Base-by-base conservation (phyloP, 2,113 vertebrate species). In the Nothocercus nigrocapillus region DNA sequence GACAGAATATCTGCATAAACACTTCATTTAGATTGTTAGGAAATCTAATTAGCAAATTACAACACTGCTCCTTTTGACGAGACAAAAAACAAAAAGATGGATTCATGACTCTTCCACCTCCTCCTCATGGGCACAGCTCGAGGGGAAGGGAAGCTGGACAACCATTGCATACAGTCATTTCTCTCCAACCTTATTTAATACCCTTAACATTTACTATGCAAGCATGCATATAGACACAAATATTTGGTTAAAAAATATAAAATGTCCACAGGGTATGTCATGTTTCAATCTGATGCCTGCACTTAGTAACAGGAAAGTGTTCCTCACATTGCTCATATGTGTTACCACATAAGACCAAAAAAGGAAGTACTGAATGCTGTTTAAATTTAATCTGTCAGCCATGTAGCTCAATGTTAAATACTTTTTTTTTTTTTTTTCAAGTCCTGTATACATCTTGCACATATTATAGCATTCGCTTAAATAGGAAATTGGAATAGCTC, bases 51-150 rank as follows among this genome's bases (percentile, higher is more conserved):
- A 89, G 38, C 34, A 85, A 83, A 67, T 77, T 61, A 77, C 56
- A 89, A 45, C 18, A 5, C 54, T 30, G 25, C 27, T 75, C 61
- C 40, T 14, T 25, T 72, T 89, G 44, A 47, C n/a, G 85, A 77
- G 75, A 87, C 30, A 66, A 79, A 96, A 94, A 80, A 25, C 51
- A 70, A 64, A 61, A 87, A 44, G 64, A 80, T 19, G 38, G 51
- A 69, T 91, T 96, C 59, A 63, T 72, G 79, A 49, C 54, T 95
- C 91, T 85, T 85, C 90, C 94, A 86, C 51, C 64, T 93, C 47
- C 85, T 84, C 93, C 53, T 81, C 80, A 93, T 63, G 30, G 32
- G 63, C 78, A 82, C 34, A 75, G 78, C 82, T 64, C 61, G 70
- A 93, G 74, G 58, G 81, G 87, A 89, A 90, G 38, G 95, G 89